phyloP scores from a whole-genome alignment of 2,888 invertebrate species.

The Volucella bombylans region DNA sequence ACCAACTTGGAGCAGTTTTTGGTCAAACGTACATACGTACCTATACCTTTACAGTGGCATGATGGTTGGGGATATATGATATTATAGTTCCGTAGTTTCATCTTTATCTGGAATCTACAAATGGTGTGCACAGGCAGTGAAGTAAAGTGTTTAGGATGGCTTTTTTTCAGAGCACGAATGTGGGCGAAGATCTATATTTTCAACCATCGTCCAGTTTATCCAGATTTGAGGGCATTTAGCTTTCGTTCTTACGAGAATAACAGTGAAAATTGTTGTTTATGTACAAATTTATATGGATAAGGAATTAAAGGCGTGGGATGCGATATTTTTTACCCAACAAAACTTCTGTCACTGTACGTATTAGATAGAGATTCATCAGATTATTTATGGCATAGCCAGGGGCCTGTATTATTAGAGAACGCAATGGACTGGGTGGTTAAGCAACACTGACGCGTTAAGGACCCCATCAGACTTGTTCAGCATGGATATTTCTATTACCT shows the following conservation, averaged over 20 bases:
- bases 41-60: constrained; percentile 12
- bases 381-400: too few species aligned
- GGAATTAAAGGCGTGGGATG: background rate
- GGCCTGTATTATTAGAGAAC: too few species aligned
- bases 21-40: too few species aligned
- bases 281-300: constrained; percentile 2
- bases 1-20: too few species aligned
- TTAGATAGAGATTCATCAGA: too few species aligned
- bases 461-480: too few species aligned
- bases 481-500: too few species aligned
- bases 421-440: too few species aligned
- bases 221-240: constrained; percentile 10
- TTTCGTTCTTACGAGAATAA: constrained; percentile 5
- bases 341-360: too few species aligned
- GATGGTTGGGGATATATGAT: constrained; percentile 13
- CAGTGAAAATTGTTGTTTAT: background rate
- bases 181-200: constrained; percentile 5
- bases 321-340: background rate
- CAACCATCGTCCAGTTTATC: background rate
- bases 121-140: background rate
- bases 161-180: background rate
- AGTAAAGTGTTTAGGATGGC: background rate
- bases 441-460: too few species aligned
- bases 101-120: constrained; percentile 11
- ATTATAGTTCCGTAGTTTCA: background rate